Evolutionary conservation across 1,140 invertebrate species (phyloP), one percentile per base, ranked within the genome.

Genomic region (Drosophila virilis): DNA sequence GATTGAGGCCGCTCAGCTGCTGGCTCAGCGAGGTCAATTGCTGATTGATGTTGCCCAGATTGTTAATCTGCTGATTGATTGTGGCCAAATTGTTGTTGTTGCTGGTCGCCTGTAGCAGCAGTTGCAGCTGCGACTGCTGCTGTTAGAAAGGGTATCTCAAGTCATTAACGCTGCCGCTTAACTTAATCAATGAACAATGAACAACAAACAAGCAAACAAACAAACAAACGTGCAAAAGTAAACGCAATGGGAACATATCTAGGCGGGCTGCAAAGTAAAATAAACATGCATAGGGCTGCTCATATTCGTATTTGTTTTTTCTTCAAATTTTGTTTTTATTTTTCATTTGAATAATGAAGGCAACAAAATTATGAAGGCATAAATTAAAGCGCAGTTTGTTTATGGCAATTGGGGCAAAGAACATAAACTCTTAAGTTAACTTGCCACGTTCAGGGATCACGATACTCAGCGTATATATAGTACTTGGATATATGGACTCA

Each of bases 1-100:
- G 91, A 69, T 92, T 92, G n/a, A 92, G 79, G 6, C 91, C 91
- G 54, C 85, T 92, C 51, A 92, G 52, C 68, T 92, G 91, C 32
- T 92, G 89, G 50, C 91, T 92, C 10, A 92, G 73, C 57, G 91
- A 91, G 55, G 74, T 92, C 32, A 92, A 57, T 62, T 92, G 91
- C 62, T 92, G 91, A 67, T 92, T 92, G 48, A 92, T 92, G 67
- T 78, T 91, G 54, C 91, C 91, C 73, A 92, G 55, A 71, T 90
- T 92, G 71, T 80, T 92, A n/a, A 92, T 92, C 55, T 92, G 91
- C 62, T 92, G 91, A 67, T 89, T 92, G 51, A 92, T 92, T 28
- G 91, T 86, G 59, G 91, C 90, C 80, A 92, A 59, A 40, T 91
- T 92, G 68, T 92, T 92, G 71, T 92, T 92, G 71, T 91, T 92